phyloP scores from a whole-genome alignment of 2,888 invertebrate species.

The Octodonta nipae region DNA sequence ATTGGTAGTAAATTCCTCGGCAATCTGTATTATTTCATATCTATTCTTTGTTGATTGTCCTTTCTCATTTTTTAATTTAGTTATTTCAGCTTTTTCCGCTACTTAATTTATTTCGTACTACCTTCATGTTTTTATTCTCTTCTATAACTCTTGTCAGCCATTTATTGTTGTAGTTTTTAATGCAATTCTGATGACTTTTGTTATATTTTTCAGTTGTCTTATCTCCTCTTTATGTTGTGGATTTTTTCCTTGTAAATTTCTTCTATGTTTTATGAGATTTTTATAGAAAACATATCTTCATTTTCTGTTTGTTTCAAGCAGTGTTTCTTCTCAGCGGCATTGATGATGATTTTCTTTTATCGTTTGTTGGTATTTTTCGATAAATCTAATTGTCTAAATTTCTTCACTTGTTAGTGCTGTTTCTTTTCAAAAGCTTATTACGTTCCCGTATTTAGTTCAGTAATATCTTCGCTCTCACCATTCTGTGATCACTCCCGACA shows the following conservation, averaged over 20 bases:
- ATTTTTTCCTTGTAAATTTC: too few relatives aligned
- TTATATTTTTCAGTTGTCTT: slow-evolving; percentile 1
- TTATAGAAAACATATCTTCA: neutral
- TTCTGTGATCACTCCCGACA: too few relatives aligned
- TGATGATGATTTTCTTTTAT: neutral
- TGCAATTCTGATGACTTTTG: neutral
- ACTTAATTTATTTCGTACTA: neutral
- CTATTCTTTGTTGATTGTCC: too few relatives aligned
- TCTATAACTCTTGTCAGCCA: slow-evolving; percentile 1
- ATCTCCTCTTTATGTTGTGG: too few relatives aligned
- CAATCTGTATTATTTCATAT: too few relatives aligned
- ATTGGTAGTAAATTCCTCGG: too few relatives aligned
- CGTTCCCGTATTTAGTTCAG: too few relatives aligned
- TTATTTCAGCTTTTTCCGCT: slow-evolving; percentile 1
- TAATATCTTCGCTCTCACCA: too few relatives aligned
- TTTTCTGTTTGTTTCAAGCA: slow-evolving; percentile 1
- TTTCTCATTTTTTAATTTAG: too few relatives aligned
- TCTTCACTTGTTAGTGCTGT: neutral
- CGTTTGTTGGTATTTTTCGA: neutral
- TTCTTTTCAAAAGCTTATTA: neutral
- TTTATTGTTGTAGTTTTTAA: slow-evolving; percentile 1
- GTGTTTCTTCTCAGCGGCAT: neutral
- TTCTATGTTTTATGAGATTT: neutral
- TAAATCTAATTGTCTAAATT: too few relatives aligned
- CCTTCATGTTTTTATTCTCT: too few relatives aligned